These are phyloP conservation scores for Hypercompe scribonia DNA, from an alignment of 2,888 invertebrate species.

Conservation along the genomic window DNA sequence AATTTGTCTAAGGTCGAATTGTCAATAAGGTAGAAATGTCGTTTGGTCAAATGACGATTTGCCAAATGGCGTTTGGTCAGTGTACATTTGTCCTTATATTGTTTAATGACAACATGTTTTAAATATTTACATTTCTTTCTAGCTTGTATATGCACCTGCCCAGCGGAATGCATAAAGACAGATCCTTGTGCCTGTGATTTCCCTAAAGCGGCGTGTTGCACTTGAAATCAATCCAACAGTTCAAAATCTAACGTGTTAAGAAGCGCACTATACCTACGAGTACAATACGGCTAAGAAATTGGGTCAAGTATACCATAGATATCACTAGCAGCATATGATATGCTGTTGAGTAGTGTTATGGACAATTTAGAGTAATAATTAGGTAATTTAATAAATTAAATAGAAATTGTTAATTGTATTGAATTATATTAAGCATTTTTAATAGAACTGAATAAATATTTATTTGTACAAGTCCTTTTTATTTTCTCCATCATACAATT, in stretches of 20 bases:
- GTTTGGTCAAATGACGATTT: too few relatives aligned
- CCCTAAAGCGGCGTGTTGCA: conserved; percentile 76
- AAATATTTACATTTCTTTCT: conserved; percentile 21
- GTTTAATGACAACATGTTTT: not conserved
- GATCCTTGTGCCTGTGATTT: conserved; percentile 79
- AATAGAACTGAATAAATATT: conserved; percentile 5
- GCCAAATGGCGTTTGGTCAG: too few relatives aligned
- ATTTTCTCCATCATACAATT: not conserved
- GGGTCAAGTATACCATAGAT: not conserved
- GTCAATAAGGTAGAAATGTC: too few relatives aligned
- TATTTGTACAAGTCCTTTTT: not conserved
- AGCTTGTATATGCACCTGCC: conserved; percentile 79
- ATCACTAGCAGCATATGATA: not conserved
- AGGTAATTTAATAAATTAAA: conserved; percentile 35
- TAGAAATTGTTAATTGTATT: conserved; percentile 18
- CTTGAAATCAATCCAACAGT: conserved; percentile 60
- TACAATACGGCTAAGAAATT: conserved; percentile 3
- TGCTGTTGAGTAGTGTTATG: conserved; percentile 38
- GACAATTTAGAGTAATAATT: conserved; percentile 44
- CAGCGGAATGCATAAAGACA: conserved; percentile 76
- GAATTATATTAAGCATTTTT: conserved; percentile 31
- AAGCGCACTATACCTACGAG: not conserved
- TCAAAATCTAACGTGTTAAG: conserved; percentile 63
- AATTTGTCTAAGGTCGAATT: too few relatives aligned
- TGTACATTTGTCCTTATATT: not conserved